phyloP scores from a whole-genome alignment of 2,113 vertebrate genomes.

The Hydropotes inermis region DNA sequence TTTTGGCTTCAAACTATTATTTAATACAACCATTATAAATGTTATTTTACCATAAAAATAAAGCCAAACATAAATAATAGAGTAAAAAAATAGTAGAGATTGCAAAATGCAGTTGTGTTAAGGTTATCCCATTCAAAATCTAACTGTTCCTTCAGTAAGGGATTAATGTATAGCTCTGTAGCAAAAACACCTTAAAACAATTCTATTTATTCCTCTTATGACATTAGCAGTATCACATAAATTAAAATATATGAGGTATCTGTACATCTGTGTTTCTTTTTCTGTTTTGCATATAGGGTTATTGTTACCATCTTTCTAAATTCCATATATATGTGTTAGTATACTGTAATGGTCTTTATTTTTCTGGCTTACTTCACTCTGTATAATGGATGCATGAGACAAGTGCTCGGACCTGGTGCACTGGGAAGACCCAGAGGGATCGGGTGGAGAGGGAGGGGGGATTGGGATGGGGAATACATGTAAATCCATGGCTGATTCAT shows the following conservation, averaged over 20 bases:
- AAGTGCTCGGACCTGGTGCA: too few species aligned
- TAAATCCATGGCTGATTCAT: too few species aligned
- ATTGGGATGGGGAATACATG: too few species aligned
- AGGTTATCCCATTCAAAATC: background rate
- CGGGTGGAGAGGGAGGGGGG: too few species aligned
- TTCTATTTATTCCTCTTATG: background rate
- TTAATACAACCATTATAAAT: background rate
- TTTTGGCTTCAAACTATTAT: constrained; percentile 16
- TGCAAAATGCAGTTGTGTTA: background rate
- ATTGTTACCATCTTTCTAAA: too few species aligned
- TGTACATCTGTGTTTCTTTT: too few species aligned
- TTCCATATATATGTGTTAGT: too few species aligned
- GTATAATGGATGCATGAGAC: too few species aligned
- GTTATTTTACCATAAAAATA: background rate
- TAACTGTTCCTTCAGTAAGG: background rate
- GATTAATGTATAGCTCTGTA: constrained; percentile 10
- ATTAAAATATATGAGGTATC: background rate
- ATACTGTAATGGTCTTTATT: too few species aligned
- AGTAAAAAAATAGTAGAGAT: background rate
- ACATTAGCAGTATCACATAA: background rate
- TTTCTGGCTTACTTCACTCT: too few species aligned
- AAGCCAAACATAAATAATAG: background rate
- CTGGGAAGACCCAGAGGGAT: too few species aligned
- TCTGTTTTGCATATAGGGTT: too few species aligned
- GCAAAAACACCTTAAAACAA: background rate